These are phyloP conservation scores for Calameuta filiformis DNA, from an alignment of 2,888 invertebrate genomes.

Conservation along the genomic window DNA sequence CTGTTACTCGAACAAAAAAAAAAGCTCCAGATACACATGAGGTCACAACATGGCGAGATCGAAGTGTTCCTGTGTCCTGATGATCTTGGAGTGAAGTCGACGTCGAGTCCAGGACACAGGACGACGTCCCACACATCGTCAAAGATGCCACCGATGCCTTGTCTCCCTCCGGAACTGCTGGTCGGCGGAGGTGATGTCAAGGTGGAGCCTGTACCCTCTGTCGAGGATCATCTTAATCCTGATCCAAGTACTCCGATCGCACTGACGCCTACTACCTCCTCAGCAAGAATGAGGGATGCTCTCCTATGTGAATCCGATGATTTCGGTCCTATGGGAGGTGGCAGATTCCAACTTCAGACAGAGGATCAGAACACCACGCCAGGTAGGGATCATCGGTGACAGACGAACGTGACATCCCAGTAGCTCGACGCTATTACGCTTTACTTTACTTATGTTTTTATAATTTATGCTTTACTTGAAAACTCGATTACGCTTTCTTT, in stretches of 20 bases:
- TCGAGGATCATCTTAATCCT: conserved; percentile 32
- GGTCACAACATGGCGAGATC: conserved; percentile 90
- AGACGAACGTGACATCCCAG: neutral
- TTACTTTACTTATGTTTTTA: neutral
- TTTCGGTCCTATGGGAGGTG: conserved; percentile 79
- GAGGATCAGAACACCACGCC: conserved; percentile 74
- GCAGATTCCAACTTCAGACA: conserved; percentile 77
- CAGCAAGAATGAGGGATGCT: conserved; percentile 72
- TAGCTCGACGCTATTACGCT: neutral
- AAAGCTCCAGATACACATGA: conserved; percentile 87
- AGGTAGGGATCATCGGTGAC: conserved; percentile 40
- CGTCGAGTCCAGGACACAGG: conserved; percentile 15
- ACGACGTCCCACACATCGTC: conserved; percentile 35
- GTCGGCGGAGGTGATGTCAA: conserved; percentile 38
- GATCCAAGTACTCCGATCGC: conserved; percentile 7
- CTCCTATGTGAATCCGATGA: conserved; percentile 82
- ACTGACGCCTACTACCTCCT: conserved; percentile 28
- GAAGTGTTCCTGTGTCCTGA: conserved; percentile 96
- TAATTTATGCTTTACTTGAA: neutral
- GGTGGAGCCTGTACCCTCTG: conserved; percentile 44
- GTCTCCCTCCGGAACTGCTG: conserved; percentile 52
- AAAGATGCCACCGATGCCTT: conserved; percentile 43
- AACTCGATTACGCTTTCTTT: neutral
- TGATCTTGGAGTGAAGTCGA: conserved; percentile 48
- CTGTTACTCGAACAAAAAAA: neutral